These are phyloP conservation scores for Neosilurus mollespiculum DNA, from an alignment of 2,797 vertebrate genomes.

Conservation along the genomic window DNA sequence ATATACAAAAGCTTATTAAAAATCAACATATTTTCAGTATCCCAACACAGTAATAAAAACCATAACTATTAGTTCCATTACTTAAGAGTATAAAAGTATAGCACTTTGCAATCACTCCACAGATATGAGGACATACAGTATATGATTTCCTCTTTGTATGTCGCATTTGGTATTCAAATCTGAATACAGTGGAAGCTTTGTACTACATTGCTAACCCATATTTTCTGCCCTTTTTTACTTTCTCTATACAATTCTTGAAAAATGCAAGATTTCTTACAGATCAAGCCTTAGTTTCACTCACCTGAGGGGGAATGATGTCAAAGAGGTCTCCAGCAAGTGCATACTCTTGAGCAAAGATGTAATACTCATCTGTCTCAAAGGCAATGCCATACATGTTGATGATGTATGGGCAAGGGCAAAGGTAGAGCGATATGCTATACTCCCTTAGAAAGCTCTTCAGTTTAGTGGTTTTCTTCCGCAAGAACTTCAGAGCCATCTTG, in stretches of 20 bases:
- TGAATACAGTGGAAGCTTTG: not conserved
- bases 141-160: not conserved
- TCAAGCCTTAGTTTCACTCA: slow-evolving; percentile 49
- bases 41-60: not conserved
- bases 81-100: not conserved
- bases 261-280: not conserved
- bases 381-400: slow-evolving; percentile 84
- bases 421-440: slow-evolving; percentile 82
- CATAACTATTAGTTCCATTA: not conserved
- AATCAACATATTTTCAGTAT: not conserved
- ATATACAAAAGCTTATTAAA: too few relatives aligned
- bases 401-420: slow-evolving; percentile 82
- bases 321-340: slow-evolving; percentile 83
- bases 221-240: not conserved
- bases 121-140: not conserved
- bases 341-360: slow-evolving; percentile 84
- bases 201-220: not conserved
- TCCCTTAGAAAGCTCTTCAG: slow-evolving; percentile 82
- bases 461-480: slow-evolving; percentile 84
- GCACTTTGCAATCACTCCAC: not conserved
- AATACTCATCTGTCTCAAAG: slow-evolving; percentile 83
- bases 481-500: slow-evolving; percentile 83
- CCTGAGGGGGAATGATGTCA: slow-evolving; percentile 85
- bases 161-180: not conserved
- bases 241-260: not conserved